These are phyloP conservation scores for Pollenia griseotomentosa DNA, from an alignment of 2,888 invertebrate species.

Conservation along the genomic window DNA sequence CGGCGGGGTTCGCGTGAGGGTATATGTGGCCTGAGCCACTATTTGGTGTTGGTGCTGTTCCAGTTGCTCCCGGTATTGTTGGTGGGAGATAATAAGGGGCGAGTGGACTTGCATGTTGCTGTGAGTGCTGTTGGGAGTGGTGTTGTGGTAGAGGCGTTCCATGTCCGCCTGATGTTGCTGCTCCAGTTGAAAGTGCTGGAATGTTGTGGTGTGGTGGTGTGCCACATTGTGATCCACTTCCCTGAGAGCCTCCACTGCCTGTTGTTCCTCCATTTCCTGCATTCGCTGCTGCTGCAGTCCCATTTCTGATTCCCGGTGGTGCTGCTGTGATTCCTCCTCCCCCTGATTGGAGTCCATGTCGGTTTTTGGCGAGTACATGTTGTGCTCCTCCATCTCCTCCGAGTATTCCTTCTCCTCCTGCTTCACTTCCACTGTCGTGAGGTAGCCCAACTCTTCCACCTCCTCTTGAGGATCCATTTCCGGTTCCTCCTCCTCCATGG, in stretches of 20 bases:
- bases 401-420: constrained; percentile 57
- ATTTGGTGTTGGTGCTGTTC: constrained; percentile 77
- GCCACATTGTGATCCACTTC: constrained; percentile 69
- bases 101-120: constrained; percentile 77
- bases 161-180: constrained; percentile 74
- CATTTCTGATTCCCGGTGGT: constrained; percentile 32
- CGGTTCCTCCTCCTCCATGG: constrained; percentile 80
- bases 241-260: constrained; percentile 37
- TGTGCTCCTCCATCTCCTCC: constrained; percentile 33
- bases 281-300: background rate
- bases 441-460: constrained; percentile 63
- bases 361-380: constrained; percentile 58
- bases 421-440: constrained; percentile 63
- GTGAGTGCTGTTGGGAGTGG: constrained; percentile 75
- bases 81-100: constrained; percentile 81
- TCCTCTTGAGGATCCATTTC: constrained; percentile 54
- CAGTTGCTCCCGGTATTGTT: constrained; percentile 78
- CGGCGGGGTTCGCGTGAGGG: constrained; percentile 80
- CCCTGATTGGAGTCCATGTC: constrained; percentile 11
- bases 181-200: constrained; percentile 69
- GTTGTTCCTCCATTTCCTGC: constrained; percentile 25
- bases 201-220: constrained; percentile 60
- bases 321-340: constrained; percentile 8
- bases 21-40: constrained; percentile 80
- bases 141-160: constrained; percentile 75